Evolutionary conservation across 2,113 vertebrate genomes (phyloP).

Genomic region (Tor tambroides): DNA sequence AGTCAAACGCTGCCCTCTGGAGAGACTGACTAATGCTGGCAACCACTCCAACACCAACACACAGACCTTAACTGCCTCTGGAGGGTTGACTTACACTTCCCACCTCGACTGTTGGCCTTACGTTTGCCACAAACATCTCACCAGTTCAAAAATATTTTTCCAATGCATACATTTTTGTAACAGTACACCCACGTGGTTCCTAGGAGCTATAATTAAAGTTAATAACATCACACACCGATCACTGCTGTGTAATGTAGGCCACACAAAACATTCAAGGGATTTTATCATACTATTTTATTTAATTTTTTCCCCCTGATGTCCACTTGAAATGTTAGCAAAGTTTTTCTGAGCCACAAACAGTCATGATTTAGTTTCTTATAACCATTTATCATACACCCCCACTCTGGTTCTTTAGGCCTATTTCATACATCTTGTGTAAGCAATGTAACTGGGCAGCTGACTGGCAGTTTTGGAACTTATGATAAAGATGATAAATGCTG

Average conservation of each 20-base stretch:
- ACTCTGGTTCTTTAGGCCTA: background rate
- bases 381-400: background rate
- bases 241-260: background rate
- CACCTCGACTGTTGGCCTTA: background rate
- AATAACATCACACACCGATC: background rate
- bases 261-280: background rate
- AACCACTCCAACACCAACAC: slow-evolving; percentile 16
- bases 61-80: background rate
- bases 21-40: slow-evolving; percentile 47
- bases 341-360: background rate
- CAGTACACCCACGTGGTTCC: background rate
- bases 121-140: background rate
- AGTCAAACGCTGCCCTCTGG: slow-evolving; percentile 43
- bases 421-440: background rate
- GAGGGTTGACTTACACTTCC: background rate
- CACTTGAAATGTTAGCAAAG: background rate
- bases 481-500: too few relatives aligned
- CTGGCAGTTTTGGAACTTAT: background rate
- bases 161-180: background rate
- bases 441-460: background rate
- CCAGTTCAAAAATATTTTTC: background rate
- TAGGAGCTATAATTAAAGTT: background rate
- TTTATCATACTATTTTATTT: background rate
- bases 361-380: background rate
- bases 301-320: background rate